Conservation (phyloP, 2,888 invertebrate genomes). For the Lymantria monacha region DNA sequence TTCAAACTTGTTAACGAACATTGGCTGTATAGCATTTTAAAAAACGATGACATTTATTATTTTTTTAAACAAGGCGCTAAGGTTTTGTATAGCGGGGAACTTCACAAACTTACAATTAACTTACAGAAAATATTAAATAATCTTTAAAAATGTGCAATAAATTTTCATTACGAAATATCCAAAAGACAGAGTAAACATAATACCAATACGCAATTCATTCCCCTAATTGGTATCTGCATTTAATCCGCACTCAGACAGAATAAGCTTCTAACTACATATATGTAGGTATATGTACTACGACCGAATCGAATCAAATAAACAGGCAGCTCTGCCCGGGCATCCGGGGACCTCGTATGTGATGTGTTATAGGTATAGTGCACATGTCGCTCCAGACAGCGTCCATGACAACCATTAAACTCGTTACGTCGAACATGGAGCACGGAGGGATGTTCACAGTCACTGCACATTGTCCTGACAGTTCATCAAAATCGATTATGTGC, state of each 20-base stretch:
- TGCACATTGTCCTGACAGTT: conserved; percentile 30
- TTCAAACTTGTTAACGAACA: too few relatives aligned
- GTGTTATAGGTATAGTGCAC: background rate
- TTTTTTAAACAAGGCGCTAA: too few relatives aligned
- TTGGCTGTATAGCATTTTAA: too few relatives aligned
- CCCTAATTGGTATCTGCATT: conserved; percentile 11
- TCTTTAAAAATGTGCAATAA: too few relatives aligned
- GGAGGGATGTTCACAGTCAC: conserved; percentile 13
- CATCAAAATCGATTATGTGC: conserved; percentile 31
- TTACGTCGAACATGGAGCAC: conserved; percentile 13
- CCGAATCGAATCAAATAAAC: conserved; percentile 6
- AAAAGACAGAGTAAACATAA: too few relatives aligned
- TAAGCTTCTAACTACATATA: conserved; percentile 1
- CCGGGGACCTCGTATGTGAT: conserved; percentile 7
- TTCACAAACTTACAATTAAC: too few relatives aligned
- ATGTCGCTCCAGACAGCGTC: conserved; percentile 18
- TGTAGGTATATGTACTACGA: conserved; percentile 1
- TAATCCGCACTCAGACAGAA: conserved; percentile 9
- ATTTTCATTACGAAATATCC: too few relatives aligned
- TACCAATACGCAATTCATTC: conserved; percentile 2
- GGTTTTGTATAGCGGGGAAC: too few relatives aligned
- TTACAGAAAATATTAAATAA: too few relatives aligned
- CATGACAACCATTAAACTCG: conserved; percentile 35
- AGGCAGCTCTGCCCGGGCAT: conserved; percentile 11
- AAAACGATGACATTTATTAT: too few relatives aligned